These are phyloP conservation scores for Heliconius nattereri DNA, from an alignment of 1,140 invertebrate genomes.

Conservation along the genomic window DNA sequence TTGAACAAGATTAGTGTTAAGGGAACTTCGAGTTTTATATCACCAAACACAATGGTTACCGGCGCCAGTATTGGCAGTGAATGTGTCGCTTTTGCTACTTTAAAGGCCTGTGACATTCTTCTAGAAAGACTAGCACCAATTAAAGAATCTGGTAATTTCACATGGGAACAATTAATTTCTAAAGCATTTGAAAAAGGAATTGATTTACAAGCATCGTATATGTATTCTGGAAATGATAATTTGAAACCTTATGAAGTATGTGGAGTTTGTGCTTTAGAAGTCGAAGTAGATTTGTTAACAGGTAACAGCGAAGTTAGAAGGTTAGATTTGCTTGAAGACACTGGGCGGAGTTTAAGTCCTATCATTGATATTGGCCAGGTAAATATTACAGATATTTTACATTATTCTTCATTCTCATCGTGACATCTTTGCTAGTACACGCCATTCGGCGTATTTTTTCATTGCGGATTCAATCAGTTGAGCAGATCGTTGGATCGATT, in stretches of 20 bases:
- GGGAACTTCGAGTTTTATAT: constrained; percentile 82
- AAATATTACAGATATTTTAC: constrained; percentile 16
- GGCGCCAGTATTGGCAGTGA: constrained; percentile 83
- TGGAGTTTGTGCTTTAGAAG: constrained; percentile 83
- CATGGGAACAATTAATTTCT: constrained; percentile 84
- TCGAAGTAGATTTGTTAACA: constrained; percentile 90
- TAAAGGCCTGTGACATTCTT: constrained; percentile 85
- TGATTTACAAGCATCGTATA: constrained; percentile 84
- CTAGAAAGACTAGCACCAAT: constrained; percentile 83
- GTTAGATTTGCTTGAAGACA: constrained; percentile 89
- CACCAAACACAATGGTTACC: constrained; percentile 83
- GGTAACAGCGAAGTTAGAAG: constrained; percentile 86
- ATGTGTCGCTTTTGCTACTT: constrained; percentile 81
- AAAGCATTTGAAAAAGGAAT: constrained; percentile 81
- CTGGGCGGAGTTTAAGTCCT: constrained; percentile 88
- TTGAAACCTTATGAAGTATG: constrained; percentile 83
- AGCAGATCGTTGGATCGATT: too few relatives aligned
- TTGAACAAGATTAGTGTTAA: constrained; percentile 85
- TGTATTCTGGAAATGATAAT: constrained; percentile 81
- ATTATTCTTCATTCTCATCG: too few relatives aligned
- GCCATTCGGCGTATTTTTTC: too few relatives aligned
- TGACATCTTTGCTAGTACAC: too few relatives aligned
- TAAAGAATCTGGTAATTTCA: constrained; percentile 80
- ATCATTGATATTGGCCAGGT: constrained; percentile 91
- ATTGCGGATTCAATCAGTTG: too few relatives aligned